Evolutionary conservation across 2,888 invertebrate species (phyloP), one percentile per base, ranked within the genome.

Genomic region (Tenodera sinensis): DNA sequence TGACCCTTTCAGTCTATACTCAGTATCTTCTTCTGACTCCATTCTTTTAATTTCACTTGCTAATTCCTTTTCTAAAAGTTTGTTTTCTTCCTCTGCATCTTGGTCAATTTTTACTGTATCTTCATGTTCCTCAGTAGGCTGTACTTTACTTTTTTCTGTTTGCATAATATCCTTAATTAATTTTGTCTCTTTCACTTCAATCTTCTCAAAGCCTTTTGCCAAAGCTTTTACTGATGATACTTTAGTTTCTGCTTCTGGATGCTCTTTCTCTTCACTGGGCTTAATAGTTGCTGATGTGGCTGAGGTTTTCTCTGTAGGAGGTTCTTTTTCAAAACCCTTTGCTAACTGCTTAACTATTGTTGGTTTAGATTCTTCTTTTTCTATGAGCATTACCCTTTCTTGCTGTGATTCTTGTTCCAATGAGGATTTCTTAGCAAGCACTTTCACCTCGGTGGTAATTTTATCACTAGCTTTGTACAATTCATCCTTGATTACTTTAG

Each of bases 151-250:
- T 71, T 88, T 15, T 71, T 87, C 87, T 47, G 28, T 42, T 84
- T 88, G 85, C 88, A 14, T 83, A 89, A 28, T 85, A 84, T 54
- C 83, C 42, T 83, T 83, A 14, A 15, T 42, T 12, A 30, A 83
- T 6, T 28, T 42, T 89, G 6, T 12, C 28, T 30, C 28, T 30
- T 34, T 42, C 84, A 83, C 30, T n/a, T 71, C 88, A 84, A 71
- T 20, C 30, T 84, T 89, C 34, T 89, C 89, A 89, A 89, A 89
- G 28, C 84, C 82, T 71, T 89, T 89, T 71, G 89, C 89, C 71
- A 89, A 28, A 27, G 71, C 84, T 34, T 88, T 89, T 42, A 89
- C 88, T 15, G 83, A 84, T 34, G 82, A 27, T 25, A 30, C 87
- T 34, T 83, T 82, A 25, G 28, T 71, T 83, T 34, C 84, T 34